Percentiles rank a stretch among this genome's conserved stretches.
Evolutionary conservation across 1,140 invertebrate genomes (phyloP).

Genomic region (Chelonus insularis): DNA sequence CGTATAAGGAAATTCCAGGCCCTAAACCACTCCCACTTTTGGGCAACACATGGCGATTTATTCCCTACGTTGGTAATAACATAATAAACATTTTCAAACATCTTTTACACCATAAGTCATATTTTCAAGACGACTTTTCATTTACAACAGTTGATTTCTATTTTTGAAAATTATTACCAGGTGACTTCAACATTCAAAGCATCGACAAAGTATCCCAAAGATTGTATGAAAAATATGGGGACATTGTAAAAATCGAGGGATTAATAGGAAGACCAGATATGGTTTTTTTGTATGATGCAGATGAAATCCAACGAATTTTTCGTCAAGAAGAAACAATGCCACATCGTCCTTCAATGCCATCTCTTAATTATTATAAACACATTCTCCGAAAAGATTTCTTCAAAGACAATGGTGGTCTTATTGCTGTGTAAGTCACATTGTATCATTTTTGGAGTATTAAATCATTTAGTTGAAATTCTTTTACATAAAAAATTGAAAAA

Average conservation of each 20-base stretch:
- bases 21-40: constrained; percentile 74
- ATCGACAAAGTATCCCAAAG: constrained; percentile 74
- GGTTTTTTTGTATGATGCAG: constrained; percentile 76
- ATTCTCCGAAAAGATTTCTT: constrained; percentile 74
- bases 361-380: constrained; percentile 77
- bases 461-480: too few relatives aligned
- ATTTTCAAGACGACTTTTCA: constrained; percentile 13
- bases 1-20: constrained; percentile 74
- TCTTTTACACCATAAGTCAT: constrained; percentile 13
- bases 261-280: constrained; percentile 78
- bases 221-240: constrained; percentile 68
- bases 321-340: constrained; percentile 76
- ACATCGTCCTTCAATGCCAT: constrained; percentile 77
- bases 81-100: too few relatives aligned
- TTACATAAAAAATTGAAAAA: too few relatives aligned
- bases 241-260: constrained; percentile 74
- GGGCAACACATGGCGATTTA: constrained; percentile 81
- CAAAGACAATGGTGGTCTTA: constrained; percentile 70
- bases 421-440: constrained; percentile 72
- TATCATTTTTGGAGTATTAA: too few relatives aligned
- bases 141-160: constrained; percentile 10
- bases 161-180: constrained; percentile 46
- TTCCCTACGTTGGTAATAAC: constrained; percentile 66
- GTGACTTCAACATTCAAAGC: constrained; percentile 73
- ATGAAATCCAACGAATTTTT: constrained; percentile 76